Percentiles rank a stretch among this genome's conserved stretches.
These are phyloP conservation scores for Hippocampus kuda DNA, from an alignment of 2,797 vertebrate genomes.

Conservation along the genomic window DNA sequence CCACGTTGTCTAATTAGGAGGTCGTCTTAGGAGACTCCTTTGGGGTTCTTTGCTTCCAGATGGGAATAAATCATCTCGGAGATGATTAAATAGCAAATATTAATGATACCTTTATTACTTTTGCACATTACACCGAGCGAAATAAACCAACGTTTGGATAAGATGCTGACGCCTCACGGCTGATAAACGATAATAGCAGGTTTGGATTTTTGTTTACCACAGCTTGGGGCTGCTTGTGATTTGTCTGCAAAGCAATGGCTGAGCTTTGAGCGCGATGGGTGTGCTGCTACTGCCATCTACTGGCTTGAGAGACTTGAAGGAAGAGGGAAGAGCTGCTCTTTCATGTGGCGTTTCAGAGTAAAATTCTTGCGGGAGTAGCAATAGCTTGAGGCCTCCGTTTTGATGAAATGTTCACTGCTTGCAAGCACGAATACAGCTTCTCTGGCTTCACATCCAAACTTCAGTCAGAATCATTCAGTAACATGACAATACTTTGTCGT, in stretches of 20 bases:
- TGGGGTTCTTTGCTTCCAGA: conserved; percentile 20
- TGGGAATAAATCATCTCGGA: not conserved
- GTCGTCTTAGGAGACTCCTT: conserved; percentile 28
- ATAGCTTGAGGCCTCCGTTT: too few species aligned
- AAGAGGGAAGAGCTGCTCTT: conserved; percentile 9
- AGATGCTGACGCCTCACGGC: conserved; percentile 18
- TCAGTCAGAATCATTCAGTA: too few species aligned
- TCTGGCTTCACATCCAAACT: too few species aligned
- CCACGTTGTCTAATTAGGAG: conserved; percentile 44
- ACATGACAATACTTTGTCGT: too few species aligned
- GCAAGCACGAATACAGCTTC: too few species aligned
- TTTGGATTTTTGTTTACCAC: conserved; percentile 35
- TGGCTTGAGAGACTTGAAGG: conserved; percentile 19
- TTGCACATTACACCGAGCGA: conserved; percentile 6
- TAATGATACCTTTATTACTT: conserved; percentile 21
- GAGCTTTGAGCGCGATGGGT: conserved; percentile 27
- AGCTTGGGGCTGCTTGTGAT: conserved; percentile 30
- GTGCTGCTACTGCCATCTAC: conserved; percentile 63
- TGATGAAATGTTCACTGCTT: too few species aligned
- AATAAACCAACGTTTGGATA: conserved; percentile 28
- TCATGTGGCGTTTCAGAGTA: too few species aligned
- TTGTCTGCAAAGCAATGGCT: conserved; percentile 20
- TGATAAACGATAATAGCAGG: conserved; percentile 36
- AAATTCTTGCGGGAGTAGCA: too few species aligned
- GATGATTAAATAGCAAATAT: conserved; percentile 29